These are phyloP conservation scores for Lasioglossum zephyrum DNA, from an alignment of 2,888 invertebrate species.

Conservation along the genomic window DNA sequence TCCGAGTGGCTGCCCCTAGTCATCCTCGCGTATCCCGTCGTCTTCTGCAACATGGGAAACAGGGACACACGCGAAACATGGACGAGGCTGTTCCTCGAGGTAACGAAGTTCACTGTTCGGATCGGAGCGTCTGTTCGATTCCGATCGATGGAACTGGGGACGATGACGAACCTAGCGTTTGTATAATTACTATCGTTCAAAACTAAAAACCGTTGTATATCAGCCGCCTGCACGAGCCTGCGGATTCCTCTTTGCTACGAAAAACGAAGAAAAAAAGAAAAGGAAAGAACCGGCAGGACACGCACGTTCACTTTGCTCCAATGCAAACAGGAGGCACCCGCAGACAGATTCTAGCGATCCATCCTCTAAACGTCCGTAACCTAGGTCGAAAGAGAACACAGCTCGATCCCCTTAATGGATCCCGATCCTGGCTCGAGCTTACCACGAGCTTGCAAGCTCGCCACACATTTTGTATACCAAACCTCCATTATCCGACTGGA, in stretches of 20 bases:
- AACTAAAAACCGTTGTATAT: conserved; percentile 64
- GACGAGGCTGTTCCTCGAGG: conserved; percentile 2
- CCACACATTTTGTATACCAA: conserved; percentile 61
- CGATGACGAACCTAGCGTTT: conserved; percentile 63
- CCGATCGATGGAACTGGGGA: background rate
- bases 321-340: conserved; percentile 20
- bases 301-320: conserved; percentile 50
- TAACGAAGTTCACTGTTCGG: background rate
- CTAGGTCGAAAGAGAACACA: background rate
- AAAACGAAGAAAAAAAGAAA: conserved; percentile 31
- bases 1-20: conserved; percentile 5
- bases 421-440: conserved; percentile 14
- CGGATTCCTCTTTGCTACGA: conserved; percentile 69
- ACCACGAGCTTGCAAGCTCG: conserved; percentile 59
- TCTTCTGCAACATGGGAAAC: background rate
- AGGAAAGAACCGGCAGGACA: background rate
- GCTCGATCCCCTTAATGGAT: background rate
- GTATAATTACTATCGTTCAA: conserved; percentile 73
- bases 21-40: background rate
- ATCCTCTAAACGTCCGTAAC: conserved; percentile 5
- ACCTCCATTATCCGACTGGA: conserved; percentile 26
- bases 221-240: conserved; percentile 67
- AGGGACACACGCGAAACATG: background rate
- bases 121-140: background rate
- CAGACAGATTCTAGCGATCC: conserved; percentile 12